Evolutionary conservation across 2,113 vertebrate species (phyloP).

Genomic region (Tylochromis polylepis): DNA sequence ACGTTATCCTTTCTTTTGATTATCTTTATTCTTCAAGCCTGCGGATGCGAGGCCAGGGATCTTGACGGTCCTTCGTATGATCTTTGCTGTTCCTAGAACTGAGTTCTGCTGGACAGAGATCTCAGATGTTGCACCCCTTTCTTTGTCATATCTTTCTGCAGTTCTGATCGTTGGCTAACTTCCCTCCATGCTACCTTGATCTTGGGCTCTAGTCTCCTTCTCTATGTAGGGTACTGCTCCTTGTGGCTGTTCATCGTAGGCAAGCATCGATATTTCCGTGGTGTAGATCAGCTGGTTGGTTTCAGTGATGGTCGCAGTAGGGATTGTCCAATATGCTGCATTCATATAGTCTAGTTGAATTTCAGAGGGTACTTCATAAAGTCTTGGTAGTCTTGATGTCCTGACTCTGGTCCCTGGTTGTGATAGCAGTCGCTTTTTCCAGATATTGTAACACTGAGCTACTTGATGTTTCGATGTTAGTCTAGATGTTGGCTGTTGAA

Average conservation of each 20-base stretch:
- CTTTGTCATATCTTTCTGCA: background rate
- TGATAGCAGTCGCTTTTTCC: too few species aligned
- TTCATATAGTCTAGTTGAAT: background rate
- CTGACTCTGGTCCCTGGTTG: too few species aligned
- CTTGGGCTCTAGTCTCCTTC: background rate
- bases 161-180: too few species aligned
- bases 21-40: background rate
- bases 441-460: too few species aligned
- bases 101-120: background rate
- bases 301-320: fast-evolving
- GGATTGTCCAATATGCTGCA: background rate
- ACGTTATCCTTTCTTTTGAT: background rate
- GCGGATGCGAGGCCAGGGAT: background rate
- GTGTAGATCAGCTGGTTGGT: background rate
- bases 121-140: background rate
- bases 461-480: too few species aligned
- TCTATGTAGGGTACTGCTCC: background rate
- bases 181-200: background rate
- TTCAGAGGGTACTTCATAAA: background rate
- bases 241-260: background rate
- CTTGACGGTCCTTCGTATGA: background rate
- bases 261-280: background rate
- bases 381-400: background rate
- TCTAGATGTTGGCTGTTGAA: too few species aligned
- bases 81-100: background rate